Conservation (phyloP, 2,797 vertebrate species). For the Gymnopithys bicolor region DNA sequence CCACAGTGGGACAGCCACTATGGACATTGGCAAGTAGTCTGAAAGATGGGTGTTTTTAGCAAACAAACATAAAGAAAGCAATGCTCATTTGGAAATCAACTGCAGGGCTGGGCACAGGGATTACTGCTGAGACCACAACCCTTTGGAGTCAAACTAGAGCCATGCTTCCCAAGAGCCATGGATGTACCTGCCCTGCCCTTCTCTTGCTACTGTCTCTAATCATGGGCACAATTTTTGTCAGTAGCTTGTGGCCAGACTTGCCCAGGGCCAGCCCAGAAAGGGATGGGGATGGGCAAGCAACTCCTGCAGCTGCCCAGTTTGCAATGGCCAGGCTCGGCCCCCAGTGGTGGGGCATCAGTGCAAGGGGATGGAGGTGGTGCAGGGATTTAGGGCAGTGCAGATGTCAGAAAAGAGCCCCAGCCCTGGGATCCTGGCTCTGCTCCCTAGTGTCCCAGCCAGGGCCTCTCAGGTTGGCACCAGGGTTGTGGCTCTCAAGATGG, state of each 20-base stretch:
- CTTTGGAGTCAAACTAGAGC: not conserved
- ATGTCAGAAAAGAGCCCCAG: not conserved
- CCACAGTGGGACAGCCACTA: accelerated
- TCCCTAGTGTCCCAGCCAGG: accelerated
- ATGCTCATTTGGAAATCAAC: not conserved
- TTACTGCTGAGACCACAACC: not conserved
- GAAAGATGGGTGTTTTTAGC: not conserved
- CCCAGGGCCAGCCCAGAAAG: not conserved
- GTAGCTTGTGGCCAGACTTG: not conserved
- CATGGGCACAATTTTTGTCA: not conserved
- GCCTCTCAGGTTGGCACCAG: accelerated
- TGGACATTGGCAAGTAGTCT: accelerated
- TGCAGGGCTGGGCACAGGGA: not conserved
- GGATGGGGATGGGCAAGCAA: not conserved
- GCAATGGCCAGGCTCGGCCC: not conserved
- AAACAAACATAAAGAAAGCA: not conserved
- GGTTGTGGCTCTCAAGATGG: accelerated
- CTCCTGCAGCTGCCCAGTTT: not conserved
- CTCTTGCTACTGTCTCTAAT: not conserved
- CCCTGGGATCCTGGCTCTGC: not conserved
- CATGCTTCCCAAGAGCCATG: not conserved
- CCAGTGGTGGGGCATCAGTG: not conserved
- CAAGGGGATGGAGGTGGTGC: not conserved
- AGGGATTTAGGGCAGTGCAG: not conserved
- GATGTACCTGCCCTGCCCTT: not conserved